These are phyloP conservation scores for Falco punctatus DNA, from an alignment of 2,113 vertebrate species.

Conservation along the genomic window DNA sequence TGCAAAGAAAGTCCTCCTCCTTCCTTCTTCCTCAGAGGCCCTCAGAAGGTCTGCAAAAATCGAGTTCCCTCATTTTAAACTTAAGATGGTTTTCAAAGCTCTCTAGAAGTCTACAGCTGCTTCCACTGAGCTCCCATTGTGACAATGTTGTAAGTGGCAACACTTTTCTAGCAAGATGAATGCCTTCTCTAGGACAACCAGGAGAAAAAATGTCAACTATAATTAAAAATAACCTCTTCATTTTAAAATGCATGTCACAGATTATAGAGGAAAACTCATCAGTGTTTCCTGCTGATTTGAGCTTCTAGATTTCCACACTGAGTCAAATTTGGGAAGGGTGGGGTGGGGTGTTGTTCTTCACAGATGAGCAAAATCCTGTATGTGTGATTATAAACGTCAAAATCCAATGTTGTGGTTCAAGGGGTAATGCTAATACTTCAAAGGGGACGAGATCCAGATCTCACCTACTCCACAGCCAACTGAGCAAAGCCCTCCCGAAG, in stretches of 20 bases:
- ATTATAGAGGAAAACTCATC: not conserved
- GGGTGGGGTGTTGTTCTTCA: not conserved
- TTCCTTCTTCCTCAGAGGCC: not conserved
- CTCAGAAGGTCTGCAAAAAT: not conserved
- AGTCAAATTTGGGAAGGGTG: not conserved
- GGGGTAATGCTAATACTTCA: not conserved
- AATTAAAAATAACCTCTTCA: slow-evolving; percentile 24
- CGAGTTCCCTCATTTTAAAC: not conserved
- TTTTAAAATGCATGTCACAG: not conserved
- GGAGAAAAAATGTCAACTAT: not conserved
- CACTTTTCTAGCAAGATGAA: not conserved
- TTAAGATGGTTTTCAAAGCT: not conserved
- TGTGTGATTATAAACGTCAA: not conserved
- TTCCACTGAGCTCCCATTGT: not conserved
- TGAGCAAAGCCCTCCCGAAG: not conserved
- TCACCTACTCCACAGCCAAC: not conserved
- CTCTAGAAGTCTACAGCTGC: not conserved
- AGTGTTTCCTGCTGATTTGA: slow-evolving; percentile 23
- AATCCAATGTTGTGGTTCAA: not conserved
- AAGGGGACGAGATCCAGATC: not conserved
- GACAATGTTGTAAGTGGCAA: not conserved
- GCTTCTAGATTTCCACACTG: not conserved
- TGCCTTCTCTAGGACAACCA: not conserved
- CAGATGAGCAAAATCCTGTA: not conserved
- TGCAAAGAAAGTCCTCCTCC: not conserved